Percentiles rank a stretch among this genome's conserved stretches.
These are phyloP conservation scores for Ivindomyrus marchei DNA, from an alignment of 2,113 vertebrate species.

Conservation along the genomic window DNA sequence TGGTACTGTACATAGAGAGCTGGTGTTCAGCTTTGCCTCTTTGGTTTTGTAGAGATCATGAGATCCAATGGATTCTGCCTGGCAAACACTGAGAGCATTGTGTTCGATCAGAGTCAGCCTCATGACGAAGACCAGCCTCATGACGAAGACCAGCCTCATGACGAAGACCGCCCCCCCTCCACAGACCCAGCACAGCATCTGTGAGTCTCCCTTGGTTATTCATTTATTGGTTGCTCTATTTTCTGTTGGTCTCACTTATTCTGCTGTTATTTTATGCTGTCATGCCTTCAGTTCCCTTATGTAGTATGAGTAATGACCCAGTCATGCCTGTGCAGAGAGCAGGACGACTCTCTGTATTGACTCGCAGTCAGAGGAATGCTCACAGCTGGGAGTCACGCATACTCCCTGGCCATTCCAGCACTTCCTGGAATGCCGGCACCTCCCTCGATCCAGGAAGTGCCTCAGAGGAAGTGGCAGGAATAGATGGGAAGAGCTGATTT, in stretches of 20 bases:
- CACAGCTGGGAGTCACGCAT: background rate
- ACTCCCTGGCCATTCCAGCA: background rate
- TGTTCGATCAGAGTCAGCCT: constrained; percentile 70
- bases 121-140: constrained; percentile 37
- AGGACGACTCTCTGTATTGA: background rate
- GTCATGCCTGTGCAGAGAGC: background rate
- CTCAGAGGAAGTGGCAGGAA: background rate
- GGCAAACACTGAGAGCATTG: constrained; percentile 80
- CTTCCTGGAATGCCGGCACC: constrained; percentile 5
- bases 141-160: constrained; percentile 48
- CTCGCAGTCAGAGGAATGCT: background rate
- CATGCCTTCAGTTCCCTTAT: background rate
- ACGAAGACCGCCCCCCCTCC: constrained; percentile 58
- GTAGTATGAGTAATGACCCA: background rate
- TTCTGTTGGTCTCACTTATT: background rate
- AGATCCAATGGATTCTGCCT: constrained; percentile 80
- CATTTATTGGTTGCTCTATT: background rate
- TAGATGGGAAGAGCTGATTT: background rate
- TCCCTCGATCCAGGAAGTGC: constrained; percentile 9
- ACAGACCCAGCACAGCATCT: constrained; percentile 58
- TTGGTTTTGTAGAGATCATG: constrained; percentile 69
- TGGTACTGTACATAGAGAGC: background rate
- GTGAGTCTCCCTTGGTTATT: constrained; percentile 46
- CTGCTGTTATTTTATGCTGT: background rate
- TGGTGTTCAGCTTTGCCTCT: background rate